Conservation (phyloP, 2,797 vertebrate species). For the Thripadectes ignobilis region DNA sequence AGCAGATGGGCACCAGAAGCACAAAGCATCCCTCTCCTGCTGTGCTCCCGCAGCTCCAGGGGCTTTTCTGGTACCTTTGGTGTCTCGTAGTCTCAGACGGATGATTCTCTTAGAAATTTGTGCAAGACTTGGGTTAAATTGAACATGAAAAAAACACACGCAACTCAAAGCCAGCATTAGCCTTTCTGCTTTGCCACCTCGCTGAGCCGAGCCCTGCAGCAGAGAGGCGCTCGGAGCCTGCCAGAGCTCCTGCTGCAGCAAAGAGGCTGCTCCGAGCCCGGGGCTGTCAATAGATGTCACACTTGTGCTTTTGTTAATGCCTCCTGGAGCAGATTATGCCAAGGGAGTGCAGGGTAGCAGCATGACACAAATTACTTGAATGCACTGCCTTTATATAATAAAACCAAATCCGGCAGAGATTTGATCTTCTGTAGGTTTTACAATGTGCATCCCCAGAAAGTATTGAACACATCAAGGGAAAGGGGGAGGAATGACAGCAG, state of each 20-base stretch:
- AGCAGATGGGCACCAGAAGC: not conserved
- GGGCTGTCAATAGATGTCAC: conserved; percentile 69
- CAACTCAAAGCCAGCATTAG: not conserved
- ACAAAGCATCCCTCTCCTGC: not conserved
- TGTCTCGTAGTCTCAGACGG: not conserved
- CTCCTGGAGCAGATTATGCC: not conserved
- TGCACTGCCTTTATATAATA: conserved; percentile 22
- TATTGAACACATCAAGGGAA: not conserved
- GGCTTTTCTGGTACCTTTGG: not conserved
- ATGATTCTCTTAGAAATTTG: not conserved
- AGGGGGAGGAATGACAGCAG: not conserved
- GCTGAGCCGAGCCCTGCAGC: not conserved
- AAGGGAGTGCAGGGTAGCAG: not conserved
- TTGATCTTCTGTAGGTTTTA: conserved; percentile 30
- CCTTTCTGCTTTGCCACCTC: not conserved
- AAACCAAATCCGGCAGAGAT: not conserved
- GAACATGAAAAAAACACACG: rapidly evolving
- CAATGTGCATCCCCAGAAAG: not conserved
- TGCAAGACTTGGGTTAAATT: not conserved
- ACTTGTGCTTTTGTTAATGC: conserved; percentile 36
- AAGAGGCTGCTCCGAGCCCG: not conserved
- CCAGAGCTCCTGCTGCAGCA: not conserved
- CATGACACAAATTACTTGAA: conserved; percentile 28
- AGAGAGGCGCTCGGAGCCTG: not conserved
- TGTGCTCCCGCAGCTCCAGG: not conserved